These are phyloP conservation scores for Poecilia picta DNA, from an alignment of 2,797 vertebrate species.

Conservation along the genomic window DNA sequence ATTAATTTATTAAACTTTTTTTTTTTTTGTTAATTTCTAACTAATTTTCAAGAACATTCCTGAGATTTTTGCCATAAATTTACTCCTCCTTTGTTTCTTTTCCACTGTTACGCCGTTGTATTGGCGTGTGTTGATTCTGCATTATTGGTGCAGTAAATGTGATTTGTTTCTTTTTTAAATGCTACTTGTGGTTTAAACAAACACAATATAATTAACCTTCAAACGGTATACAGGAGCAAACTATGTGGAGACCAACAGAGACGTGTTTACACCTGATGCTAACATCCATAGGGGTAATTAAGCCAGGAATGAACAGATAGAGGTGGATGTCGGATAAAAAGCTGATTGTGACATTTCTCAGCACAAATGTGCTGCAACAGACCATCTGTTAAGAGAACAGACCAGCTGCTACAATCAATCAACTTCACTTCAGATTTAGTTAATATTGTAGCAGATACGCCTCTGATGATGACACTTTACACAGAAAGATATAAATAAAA, in stretches of 20 bases:
- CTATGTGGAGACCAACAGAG: neutral
- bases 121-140: neutral
- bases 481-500: neutral
- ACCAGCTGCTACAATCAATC: neutral
- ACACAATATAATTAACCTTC: neutral
- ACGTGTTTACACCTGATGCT: conserved; percentile 1
- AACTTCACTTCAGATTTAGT: neutral
- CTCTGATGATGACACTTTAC: neutral
- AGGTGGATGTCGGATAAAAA: neutral
- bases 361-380: neutral
- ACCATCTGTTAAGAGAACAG: neutral
- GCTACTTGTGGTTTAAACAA: neutral
- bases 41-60: no score
- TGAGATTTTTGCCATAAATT: no score
- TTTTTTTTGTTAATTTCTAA: no score
- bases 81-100: no score
- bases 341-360: neutral
- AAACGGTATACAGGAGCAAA: neutral
- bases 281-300: neutral
- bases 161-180: neutral
- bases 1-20: no score
- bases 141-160: conserved; percentile 4
- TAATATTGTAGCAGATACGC: neutral
- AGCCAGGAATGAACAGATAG: neutral
- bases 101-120: no score